Evolutionary conservation across 2,797 vertebrate species (phyloP).

Genomic region (Telmatherina bonti): DNA sequence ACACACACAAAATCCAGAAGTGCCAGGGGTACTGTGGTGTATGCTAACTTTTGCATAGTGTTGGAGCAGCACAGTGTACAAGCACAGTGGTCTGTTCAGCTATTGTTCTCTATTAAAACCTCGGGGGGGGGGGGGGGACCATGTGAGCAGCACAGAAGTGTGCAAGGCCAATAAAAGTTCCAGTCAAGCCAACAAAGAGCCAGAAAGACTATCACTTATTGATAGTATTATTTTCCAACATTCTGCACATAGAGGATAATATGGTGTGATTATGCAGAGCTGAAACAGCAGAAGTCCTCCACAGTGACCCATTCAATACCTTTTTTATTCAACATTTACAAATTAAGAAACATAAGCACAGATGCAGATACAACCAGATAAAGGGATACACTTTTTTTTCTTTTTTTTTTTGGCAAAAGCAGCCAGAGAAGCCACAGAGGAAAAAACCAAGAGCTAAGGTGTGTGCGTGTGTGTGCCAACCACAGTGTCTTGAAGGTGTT

Average conservation of each 20-base stretch:
- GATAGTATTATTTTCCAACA: slow-evolving; percentile 38
- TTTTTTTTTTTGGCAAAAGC: slow-evolving; percentile 40
- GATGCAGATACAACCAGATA: slow-evolving; percentile 6
- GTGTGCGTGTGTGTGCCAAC: slow-evolving; percentile 58
- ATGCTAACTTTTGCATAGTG: slow-evolving; percentile 47
- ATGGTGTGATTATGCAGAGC: slow-evolving; percentile 13
- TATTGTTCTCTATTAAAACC: slow-evolving; percentile 76
- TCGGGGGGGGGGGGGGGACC: slow-evolving; percentile 69
- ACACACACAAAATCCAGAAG: slow-evolving; percentile 58
- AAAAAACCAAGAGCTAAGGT: slow-evolving; percentile 64
- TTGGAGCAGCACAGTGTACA: slow-evolving; percentile 58
- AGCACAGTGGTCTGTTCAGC: slow-evolving; percentile 59
- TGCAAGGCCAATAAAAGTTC: slow-evolving; percentile 56
- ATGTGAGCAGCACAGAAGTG: slow-evolving; percentile 51
- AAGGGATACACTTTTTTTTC: slow-evolving; percentile 16
- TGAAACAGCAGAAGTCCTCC: slow-evolving; percentile 11
- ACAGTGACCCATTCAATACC: slow-evolving; percentile 8
- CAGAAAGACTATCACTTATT: slow-evolving; percentile 26
- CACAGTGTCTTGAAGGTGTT: slow-evolving; percentile 65
- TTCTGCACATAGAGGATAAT: slow-evolving; percentile 21
- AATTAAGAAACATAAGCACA: slow-evolving; percentile 13
- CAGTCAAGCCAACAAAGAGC: slow-evolving; percentile 47
- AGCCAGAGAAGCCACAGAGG: slow-evolving; percentile 43
- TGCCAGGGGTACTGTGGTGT: slow-evolving; percentile 69
- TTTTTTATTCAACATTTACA: slow-evolving; percentile 13